Evolutionary conservation across 1,140 invertebrate species (phyloP).

Genomic region (Lineus longissimus): DNA sequence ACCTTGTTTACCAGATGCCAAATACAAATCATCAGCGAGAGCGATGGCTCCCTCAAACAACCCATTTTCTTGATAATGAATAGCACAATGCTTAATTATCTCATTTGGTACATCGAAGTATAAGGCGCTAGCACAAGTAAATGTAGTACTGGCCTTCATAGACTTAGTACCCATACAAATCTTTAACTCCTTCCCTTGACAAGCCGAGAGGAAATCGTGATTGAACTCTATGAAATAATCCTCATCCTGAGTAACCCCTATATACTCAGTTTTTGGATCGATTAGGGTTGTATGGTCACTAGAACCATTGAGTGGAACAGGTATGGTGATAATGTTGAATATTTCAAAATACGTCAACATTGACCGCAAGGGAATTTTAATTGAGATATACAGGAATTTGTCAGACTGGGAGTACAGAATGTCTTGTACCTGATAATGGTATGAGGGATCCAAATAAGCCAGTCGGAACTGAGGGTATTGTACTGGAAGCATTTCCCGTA

Average conservation of each 20-base stretch:
- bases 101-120: too few relatives aligned
- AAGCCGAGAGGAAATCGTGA: not conserved
- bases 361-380: not conserved
- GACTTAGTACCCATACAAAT: not conserved
- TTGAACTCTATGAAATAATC: slow-evolving; percentile 1
- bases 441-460: not conserved
- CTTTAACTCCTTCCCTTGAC: not conserved
- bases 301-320: not conserved
- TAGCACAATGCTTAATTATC: too few relatives aligned
- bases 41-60: too few relatives aligned
- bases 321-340: not conserved
- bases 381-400: not conserved
- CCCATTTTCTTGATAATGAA: too few relatives aligned
- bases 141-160: not conserved
- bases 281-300: not conserved
- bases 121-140: too few relatives aligned
- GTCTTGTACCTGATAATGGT: not conserved
- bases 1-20: too few relatives aligned
- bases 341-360: not conserved
- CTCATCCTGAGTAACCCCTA: not conserved
- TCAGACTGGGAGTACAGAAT: not conserved
- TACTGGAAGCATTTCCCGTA: not conserved
- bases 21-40: too few relatives aligned
- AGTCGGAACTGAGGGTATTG: not conserved
- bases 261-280: not conserved